Evolutionary conservation across 2,888 invertebrate genomes (phyloP), one percentile per base, ranked within the genome.

Genomic region (Polymixis lichenea): DNA sequence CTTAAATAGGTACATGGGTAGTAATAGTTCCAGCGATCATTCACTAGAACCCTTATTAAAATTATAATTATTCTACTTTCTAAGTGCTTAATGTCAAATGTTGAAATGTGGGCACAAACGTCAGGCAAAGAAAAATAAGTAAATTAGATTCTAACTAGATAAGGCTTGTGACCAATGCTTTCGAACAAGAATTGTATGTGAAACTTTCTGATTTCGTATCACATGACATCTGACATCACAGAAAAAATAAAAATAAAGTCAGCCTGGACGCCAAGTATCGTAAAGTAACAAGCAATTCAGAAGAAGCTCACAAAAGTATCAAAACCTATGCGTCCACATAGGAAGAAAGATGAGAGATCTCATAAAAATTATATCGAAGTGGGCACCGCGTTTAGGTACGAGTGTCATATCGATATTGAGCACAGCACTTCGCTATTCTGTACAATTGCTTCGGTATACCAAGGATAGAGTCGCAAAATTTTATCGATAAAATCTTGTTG

Each of bases 291-390:
- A 46, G 15, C 15, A 38, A 38, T 55, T 43, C 7, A 8, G 4
- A 46, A 22, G 1, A 51, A 53, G 17, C 38, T 55, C 11, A 6
- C n/a, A 60, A 82, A 82, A 86, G 84, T 83, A 88, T 78, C 87
- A 88, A 88, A 80, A 77, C 60, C 0, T 38, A 11, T 0, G 0
- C n/a, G 2, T 82, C 80, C 58, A 0, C 51, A 7, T 75, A 77
- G 0, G 13, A 72, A 69, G 68, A 70, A 73, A 79, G 68, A 82
- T 86, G 84, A 88, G 89, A 85, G 86, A 75, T 89, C 92, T 93
- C 92, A 93, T 94, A 93, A 93, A 94, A 93, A 91, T 92, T 91
- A 92, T 91, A 93, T 91, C 88, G 86, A 87, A 90, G 87, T 86
- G 89, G 80, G 89, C 85, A 77, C 79, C 75, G 72, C 73, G 66